Percentiles rank a stretch among this genome's conserved stretches.
Evolutionary conservation across 53 echinoderm and acorn worm species (phyloP).

Genomic region (Glandiceps talaboti): DNA sequence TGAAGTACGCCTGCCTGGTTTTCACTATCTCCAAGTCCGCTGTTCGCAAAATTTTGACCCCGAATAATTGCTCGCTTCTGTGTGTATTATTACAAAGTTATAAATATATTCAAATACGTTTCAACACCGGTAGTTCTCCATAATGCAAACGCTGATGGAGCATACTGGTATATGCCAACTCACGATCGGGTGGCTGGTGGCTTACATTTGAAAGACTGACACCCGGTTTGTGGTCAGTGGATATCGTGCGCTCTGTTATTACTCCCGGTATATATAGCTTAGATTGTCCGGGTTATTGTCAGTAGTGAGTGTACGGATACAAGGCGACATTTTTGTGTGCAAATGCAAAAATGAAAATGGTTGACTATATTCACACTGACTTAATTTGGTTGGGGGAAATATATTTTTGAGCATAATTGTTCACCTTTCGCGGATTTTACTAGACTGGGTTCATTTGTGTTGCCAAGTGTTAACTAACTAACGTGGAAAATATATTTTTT

Average conservation of each 20-base stretch:
- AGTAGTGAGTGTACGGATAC: no score
- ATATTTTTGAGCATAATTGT: no score
- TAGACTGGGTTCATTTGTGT: no score
- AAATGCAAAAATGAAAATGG: no score
- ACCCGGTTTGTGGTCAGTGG: neutral
- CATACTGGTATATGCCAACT: neutral
- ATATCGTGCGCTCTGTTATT: neutral
- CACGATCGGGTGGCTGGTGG: neutral
- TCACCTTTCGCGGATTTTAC: no score
- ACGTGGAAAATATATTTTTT: no score
- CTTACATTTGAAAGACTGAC: neutral
- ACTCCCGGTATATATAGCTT: neutral
- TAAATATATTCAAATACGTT: neutral
- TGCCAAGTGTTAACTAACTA: no score
- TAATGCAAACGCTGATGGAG: neutral
- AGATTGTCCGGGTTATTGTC: neutral
- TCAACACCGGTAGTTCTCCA: neutral
- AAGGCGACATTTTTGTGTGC: no score
- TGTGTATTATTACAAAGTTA: neutral
- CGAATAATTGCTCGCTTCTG: neutral
- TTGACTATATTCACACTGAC: no score
- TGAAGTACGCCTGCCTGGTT: neutral
- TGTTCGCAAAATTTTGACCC: neutral
- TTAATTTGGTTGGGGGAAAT: no score
- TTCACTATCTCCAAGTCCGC: neutral